phyloP scores from a whole-genome alignment of 2,888 invertebrate species.

The Tanypteryx hageni region DNA sequence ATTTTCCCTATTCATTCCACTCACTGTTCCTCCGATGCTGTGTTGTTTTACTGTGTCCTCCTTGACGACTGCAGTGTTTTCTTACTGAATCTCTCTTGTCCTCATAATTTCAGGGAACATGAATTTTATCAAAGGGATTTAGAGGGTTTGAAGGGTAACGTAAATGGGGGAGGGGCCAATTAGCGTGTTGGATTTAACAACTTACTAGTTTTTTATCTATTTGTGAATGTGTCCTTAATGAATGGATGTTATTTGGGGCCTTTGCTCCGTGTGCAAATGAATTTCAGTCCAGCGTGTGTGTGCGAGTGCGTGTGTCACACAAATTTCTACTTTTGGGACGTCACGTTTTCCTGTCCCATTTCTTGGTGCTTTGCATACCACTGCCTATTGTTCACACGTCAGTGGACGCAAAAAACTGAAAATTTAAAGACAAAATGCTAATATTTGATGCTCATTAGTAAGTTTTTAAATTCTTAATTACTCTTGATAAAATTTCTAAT shows the following conservation, averaged over 20 bases:
- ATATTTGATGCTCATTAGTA: constrained; percentile 65
- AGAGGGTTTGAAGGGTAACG: constrained; percentile 5
- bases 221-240: constrained; percentile 57
- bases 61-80: constrained; percentile 59
- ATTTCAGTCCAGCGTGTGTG: constrained; percentile 45
- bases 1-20: constrained; percentile 64
- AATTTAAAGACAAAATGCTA: constrained; percentile 57
- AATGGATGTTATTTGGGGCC: constrained; percentile 47
- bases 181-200: constrained; percentile 51
- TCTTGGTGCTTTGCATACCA: constrained; percentile 66
- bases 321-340: constrained; percentile 57
- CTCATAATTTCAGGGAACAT: constrained; percentile 62
- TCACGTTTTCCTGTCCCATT: constrained; percentile 57
- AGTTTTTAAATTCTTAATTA: constrained; percentile 60
- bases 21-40: constrained; percentile 62
- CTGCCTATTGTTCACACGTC: constrained; percentile 66
- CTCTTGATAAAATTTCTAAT: constrained; percentile 63
- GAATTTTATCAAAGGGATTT: constrained; percentile 31
- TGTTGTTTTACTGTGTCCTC: constrained; percentile 64
- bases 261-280: constrained; percentile 34
- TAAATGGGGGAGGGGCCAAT: constrained; percentile 42
- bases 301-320: constrained; percentile 49
- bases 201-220: constrained; percentile 55
- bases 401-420: constrained; percentile 61
- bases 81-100: constrained; percentile 64